Evolutionary conservation across 2,113 vertebrate genomes (phyloP), one percentile per base, ranked within the genome.

Genomic region (Perca schrenkii): DNA sequence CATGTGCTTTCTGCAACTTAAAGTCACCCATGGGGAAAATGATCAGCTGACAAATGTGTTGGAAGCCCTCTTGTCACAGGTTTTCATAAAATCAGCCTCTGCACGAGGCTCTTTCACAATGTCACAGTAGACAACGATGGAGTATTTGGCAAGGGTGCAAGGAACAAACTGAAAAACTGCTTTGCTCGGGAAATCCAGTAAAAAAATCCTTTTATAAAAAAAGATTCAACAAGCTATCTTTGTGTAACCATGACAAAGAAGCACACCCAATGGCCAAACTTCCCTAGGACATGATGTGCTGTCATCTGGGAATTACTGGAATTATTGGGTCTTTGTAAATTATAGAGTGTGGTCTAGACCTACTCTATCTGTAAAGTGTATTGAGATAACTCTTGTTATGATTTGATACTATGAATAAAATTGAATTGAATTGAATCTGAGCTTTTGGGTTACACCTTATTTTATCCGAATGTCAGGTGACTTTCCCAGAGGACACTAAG

Each of bases 151-250:
- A 53, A 19, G 36, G 43, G 53, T 84, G 72, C 77, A 77, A 82
- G 36, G 56, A 53, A 47, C 60, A 70, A 40, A 63, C 64, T 43
- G 83, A 71, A 46, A 70, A 58, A 67, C 28, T 36, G 31, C 34
- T 75, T 67, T 82, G 58, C 81, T 60, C 34, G 15, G 57, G 36
- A 28, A 72, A 83, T 79, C 54, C 66, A 58, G 54, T 79, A 19
- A 78, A 87, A 53, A 47, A 87, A 86, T 71, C 70, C 46, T 80
- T 77, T 86, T 80, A 80, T 78, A 79, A 89, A 89, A 65, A 77
- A 68, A 80, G 62, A 85, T 82, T 80, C 70, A 83, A 60, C 47
- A 77, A 50, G 74, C 66, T 70, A 75, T 70, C 74, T 60, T 74
- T 75, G 57, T 77, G 67, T 79, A 84, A 77, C 75, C 68, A 80